Base-by-base conservation (phyloP, 2,888 invertebrate species). In the Imbricaverruca yamaguchii region DNA sequence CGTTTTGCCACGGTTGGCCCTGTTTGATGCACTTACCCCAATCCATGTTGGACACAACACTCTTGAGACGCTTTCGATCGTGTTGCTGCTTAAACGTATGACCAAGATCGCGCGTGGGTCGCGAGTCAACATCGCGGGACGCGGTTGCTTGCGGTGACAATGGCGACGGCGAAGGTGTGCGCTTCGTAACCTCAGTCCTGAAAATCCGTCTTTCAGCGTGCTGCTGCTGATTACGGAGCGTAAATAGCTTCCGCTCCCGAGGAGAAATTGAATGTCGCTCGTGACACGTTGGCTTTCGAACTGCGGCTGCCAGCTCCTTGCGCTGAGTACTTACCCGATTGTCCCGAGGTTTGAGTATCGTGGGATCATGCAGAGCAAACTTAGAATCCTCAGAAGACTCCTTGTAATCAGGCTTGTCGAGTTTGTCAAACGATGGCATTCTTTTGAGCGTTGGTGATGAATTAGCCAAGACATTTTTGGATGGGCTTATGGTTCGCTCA, bases 371-470 rank as follows among this genome's bases (percentile, higher is more conserved):
- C 21, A 74, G 11, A 1, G 74, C 74, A 18, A 74, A 74, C 53
- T 74, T 74, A 3, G 74, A 74, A 74, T 74, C 74, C 15, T 74
- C 74, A 6, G 74, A 74, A 1, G 74, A 74, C 74, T 55, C 74
- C 53, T 74, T 74, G 18, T 11, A 10, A 12, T 74, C 74, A 21
- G 55, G 8, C 18, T 9, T 55, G 18, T 69, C 69, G 9, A 53
- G 15, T 53, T 69, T 69, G 18, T 74, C 74, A 55, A 74, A 55
- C 0, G 74, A 55, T 10, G 74, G 74, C 74, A 74, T 74, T 55
- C 55, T 18, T 10, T 74, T 74, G 10, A 55, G 10, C 13, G 53
- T 55, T 21, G 74, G 74, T 3, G 55, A 18, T 9, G 39, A 18
- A 8, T 53, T 74, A 7, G 21, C 1, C 6, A 21, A 9, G 11